These are phyloP conservation scores for Chelonia mydas DNA, from an alignment of 2,797 vertebrate genomes.

Conservation along the genomic window DNA sequence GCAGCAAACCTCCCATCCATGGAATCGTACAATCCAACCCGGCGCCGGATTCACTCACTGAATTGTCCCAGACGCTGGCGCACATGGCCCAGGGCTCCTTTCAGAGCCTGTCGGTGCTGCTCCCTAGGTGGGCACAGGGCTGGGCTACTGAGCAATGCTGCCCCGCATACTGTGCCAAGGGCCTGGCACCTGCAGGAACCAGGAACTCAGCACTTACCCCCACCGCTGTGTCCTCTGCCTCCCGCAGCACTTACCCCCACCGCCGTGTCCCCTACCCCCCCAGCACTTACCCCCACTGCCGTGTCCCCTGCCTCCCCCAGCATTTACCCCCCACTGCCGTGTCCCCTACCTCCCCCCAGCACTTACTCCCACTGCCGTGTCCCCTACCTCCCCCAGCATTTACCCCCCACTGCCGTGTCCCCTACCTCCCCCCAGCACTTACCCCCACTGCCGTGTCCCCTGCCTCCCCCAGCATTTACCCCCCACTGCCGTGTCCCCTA, in stretches of 20 bases:
- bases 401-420: too few species aligned
- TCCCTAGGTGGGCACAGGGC: background rate
- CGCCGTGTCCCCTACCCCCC: too few species aligned
- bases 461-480: background rate
- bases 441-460: too few species aligned
- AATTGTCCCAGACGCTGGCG: background rate
- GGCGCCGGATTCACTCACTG: background rate
- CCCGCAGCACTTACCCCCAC: too few species aligned
- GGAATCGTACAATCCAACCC: background rate
- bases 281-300: too few species aligned
- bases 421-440: too few species aligned
- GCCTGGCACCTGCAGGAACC: background rate
- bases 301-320: too few species aligned
- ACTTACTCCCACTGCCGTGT: too few species aligned
- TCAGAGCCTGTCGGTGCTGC: background rate
- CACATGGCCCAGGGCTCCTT: background rate
- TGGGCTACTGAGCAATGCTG: background rate
- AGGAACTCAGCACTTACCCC: background rate
- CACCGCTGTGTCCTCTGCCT: too few species aligned
- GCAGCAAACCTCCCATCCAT: background rate
- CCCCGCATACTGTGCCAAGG: background rate
- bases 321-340: rapidly evolving
- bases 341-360: too few species aligned
- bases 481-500: too few species aligned
- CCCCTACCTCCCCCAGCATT: too few species aligned